Conservation (phyloP, 2,888 invertebrate species). For the Ornithoptera alexandrae region DNA sequence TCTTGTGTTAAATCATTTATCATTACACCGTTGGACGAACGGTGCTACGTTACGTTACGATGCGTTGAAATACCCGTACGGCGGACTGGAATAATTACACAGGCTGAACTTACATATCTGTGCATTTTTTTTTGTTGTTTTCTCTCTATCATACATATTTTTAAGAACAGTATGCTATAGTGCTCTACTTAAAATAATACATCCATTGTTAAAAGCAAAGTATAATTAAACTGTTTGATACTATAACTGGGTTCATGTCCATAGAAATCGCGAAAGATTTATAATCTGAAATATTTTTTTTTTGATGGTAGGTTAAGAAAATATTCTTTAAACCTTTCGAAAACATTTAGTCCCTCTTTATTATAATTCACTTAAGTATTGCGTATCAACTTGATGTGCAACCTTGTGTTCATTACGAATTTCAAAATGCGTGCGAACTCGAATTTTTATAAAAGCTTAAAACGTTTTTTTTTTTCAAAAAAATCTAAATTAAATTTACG, state of each 20-base stretch:
- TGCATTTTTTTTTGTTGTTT: background rate
- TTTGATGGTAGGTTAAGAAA: background rate
- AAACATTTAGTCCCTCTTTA: background rate
- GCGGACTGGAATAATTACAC: background rate
- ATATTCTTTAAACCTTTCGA: background rate
- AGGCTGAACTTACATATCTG: background rate
- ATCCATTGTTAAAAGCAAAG: too few species aligned
- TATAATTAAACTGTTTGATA: too few species aligned
- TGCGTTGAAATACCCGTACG: background rate
- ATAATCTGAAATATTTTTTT: background rate
- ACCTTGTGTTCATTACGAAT: constrained; percentile 1
- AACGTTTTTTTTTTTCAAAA: background rate
- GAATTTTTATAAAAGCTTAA: background rate
- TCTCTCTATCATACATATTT: background rate
- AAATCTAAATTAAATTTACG: background rate
- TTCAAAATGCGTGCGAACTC: background rate
- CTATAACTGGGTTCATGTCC: too few species aligned
- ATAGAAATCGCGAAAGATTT: too few species aligned
- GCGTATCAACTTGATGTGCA: constrained; percentile 5
- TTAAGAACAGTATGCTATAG: too few species aligned
- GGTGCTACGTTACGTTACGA: background rate
- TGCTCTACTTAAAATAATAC: too few species aligned
- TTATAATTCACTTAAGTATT: background rate
- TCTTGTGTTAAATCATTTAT: background rate
- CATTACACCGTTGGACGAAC: constrained; percentile 8